phyloP scores from a whole-genome alignment of 35 echinoderm and acorn worm genomes.

The Lytechinus variegatus region DNA sequence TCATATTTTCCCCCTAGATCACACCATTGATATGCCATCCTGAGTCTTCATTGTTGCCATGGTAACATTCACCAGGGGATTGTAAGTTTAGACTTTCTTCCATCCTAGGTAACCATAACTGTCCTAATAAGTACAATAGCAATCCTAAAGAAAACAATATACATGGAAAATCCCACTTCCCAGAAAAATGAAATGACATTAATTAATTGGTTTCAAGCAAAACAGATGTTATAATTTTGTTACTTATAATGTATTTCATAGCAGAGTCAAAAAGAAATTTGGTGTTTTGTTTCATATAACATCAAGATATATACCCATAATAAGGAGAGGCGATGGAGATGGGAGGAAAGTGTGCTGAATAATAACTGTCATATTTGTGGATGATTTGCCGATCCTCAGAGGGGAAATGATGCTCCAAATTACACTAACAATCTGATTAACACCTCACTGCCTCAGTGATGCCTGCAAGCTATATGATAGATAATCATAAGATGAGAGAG shows the following conservation, averaged over 20 bases:
- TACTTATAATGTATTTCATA: not conserved
- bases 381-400: constrained; percentile 26
- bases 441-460: not conserved
- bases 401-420: constrained; percentile 29
- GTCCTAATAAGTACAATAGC: not conserved
- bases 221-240: not conserved
- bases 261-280: not conserved
- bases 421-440: constrained; percentile 48
- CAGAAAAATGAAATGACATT: not conserved
- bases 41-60: not conserved
- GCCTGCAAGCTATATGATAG: not conserved
- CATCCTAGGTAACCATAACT: not conserved
- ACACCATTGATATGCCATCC: not conserved
- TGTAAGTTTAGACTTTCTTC: not conserved
- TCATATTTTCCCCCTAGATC: not conserved
- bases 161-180: not conserved
- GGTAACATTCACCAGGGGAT: not conserved
- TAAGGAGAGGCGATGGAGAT: not conserved
- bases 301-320: not conserved
- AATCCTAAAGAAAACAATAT: not conserved
- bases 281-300: not conserved
- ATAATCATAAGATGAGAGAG: not conserved
- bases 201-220: not conserved
- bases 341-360: not conserved
- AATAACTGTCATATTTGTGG: constrained; percentile 29